A percentile compares a stretch with the other conserved stretches of the same genome.
These are phyloP conservation scores for Drosophila fungiperda DNA, from an alignment of 2,888 invertebrate species.

Conservation along the genomic window DNA sequence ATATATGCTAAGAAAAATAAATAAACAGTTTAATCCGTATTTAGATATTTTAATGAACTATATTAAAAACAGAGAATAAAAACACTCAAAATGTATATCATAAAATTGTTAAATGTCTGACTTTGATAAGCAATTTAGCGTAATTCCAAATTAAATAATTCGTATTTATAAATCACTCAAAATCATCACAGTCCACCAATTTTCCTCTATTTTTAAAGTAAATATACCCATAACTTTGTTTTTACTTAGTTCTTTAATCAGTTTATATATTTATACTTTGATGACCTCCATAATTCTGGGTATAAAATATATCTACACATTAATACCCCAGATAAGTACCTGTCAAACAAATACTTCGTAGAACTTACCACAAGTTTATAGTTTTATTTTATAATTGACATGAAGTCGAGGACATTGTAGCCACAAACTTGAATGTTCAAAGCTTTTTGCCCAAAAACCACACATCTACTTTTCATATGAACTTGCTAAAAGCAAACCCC, in stretches of 20 bases:
- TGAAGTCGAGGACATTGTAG: not conserved
- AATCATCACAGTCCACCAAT: not conserved
- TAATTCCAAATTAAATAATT: not conserved
- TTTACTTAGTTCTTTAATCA: not conserved
- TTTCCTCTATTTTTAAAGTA: not conserved
- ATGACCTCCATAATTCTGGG: not conserved
- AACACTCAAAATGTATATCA: not conserved
- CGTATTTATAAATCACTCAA: not conserved
- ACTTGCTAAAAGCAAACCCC: not conserved
- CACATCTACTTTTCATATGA: slow-evolving; percentile 11
- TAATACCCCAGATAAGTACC: not conserved
- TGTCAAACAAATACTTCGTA: not conserved
- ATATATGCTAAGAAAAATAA: not conserved
- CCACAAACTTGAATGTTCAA: slow-evolving; percentile 15
- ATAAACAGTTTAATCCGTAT: not conserved
- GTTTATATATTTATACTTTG: not conserved
- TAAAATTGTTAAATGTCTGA: not conserved
- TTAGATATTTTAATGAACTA: not conserved
- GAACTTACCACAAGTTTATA: not conserved
- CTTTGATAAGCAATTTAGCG: not conserved
- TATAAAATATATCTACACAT: not conserved
- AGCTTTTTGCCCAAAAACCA: slow-evolving; percentile 12
- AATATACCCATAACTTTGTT: not conserved
- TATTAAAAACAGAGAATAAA: too few species aligned
- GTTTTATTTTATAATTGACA: not conserved